Conservation (phyloP, 2,113 vertebrate species). For the Bujurquina vittata region DNA sequence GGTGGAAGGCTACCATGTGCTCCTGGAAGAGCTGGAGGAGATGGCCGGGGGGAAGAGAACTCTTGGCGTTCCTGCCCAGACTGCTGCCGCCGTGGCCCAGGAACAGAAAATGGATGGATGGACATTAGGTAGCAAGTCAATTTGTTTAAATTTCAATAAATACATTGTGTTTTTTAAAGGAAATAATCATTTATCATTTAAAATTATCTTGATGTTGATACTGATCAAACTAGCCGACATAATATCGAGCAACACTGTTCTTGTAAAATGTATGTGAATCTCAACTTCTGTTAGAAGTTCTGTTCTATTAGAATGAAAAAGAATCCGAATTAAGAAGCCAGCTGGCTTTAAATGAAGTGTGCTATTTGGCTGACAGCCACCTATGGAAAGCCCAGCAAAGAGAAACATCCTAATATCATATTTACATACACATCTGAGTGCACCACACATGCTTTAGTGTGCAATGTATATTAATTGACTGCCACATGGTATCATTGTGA, state of each 20-base stretch:
- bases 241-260: background rate
- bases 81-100: background rate
- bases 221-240: background rate
- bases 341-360: background rate
- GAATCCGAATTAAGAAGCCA: background rate
- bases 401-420: background rate
- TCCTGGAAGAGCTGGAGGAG: background rate
- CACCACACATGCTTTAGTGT: background rate
- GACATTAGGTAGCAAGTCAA: background rate
- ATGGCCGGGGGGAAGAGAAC: background rate
- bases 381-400: background rate
- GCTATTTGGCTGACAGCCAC: background rate
- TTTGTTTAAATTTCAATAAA: background rate
- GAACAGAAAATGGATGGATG: background rate
- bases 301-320: background rate
- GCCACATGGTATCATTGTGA: too few species aligned
- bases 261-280: background rate
- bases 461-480: background rate
- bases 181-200: too few species aligned
- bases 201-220: background rate
- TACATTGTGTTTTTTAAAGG: too few species aligned
- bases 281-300: too few species aligned
- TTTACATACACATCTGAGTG: background rate
- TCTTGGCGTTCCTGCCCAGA: background rate
- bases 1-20: background rate